Conservation (phyloP, 2,113 vertebrate species). For the Peucedramus taeniatus region DNA sequence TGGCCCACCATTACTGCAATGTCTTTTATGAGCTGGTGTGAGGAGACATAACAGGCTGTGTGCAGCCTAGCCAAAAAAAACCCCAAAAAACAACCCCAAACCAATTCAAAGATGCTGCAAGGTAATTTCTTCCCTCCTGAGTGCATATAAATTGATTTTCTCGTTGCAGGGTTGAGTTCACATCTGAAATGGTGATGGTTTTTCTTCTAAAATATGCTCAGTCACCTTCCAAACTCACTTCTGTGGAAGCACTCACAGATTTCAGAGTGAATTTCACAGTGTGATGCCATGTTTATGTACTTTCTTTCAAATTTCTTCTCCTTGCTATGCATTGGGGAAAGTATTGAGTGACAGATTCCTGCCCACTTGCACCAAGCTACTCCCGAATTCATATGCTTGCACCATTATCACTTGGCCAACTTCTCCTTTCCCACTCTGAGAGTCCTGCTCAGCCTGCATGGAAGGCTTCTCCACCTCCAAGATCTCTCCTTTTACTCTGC, state of each 20-base stretch:
- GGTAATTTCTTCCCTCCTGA: not conserved
- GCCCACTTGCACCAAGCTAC: not conserved
- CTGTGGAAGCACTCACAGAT: not conserved
- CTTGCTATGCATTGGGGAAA: not conserved
- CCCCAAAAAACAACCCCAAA: not conserved
- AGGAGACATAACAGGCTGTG: not conserved
- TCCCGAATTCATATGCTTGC: not conserved
- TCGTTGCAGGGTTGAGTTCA: not conserved
- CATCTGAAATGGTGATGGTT: not conserved
- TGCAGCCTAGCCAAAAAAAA: not conserved
- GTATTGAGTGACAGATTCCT: not conserved
- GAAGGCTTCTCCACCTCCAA: not conserved
- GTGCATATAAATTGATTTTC: not conserved
- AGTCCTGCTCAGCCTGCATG: not conserved
- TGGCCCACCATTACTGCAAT: not conserved
- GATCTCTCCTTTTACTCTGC: not conserved
- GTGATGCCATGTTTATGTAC: not conserved
- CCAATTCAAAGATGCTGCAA: not conserved
- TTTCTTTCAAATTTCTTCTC: not conserved
- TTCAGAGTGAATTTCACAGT: not conserved
- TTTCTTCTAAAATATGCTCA: not conserved
- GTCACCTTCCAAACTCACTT: not conserved
- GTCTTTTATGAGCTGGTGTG: not conserved
- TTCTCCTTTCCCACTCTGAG: not conserved
- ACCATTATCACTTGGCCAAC: fast-evolving